These are phyloP conservation scores for Sinohyriopsis cumingii DNA, from an alignment of 2,888 invertebrate species.

Conservation along the genomic window DNA sequence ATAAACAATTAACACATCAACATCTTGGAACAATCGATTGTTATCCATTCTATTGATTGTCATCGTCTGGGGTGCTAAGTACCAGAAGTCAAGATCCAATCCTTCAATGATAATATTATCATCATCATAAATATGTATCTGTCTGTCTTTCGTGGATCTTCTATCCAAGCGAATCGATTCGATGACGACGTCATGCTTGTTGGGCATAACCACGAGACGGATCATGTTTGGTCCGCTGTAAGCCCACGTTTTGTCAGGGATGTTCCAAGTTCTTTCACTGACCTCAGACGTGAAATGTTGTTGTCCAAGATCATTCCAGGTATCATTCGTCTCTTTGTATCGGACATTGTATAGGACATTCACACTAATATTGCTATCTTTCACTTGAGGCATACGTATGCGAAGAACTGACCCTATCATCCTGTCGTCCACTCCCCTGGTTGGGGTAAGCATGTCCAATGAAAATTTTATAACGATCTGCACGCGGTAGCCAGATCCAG, in stretches of 20 bases:
- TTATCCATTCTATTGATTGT: constrained; percentile 12
- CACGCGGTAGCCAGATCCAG: constrained; percentile 10
- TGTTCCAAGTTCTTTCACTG: constrained; percentile 26
- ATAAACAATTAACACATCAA: constrained; percentile 37
- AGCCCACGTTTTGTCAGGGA: constrained; percentile 39
- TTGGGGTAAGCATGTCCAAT: constrained; percentile 15
- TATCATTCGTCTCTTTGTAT: neutral
- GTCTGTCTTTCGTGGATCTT: constrained; percentile 12
- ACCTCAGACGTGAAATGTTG: constrained; percentile 25
- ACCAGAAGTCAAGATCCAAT: constrained; percentile 38
- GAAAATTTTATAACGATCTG: constrained; percentile 14
- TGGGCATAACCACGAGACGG: constrained; percentile 19
- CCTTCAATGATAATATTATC: constrained; percentile 30
- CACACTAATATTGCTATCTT: constrained; percentile 23
- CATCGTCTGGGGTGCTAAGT: constrained; percentile 32
- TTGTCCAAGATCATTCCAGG: constrained; percentile 14
- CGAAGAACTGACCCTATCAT: constrained; percentile 15
- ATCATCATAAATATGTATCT: constrained; percentile 27
- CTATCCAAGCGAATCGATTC: constrained; percentile 34
- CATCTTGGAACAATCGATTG: constrained; percentile 8
- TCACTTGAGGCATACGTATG: constrained; percentile 26
- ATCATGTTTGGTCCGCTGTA: constrained; percentile 27
- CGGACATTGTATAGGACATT: constrained; percentile 19
- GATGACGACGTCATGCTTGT: constrained; percentile 22
- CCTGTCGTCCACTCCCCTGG: constrained; percentile 29